phyloP scores from a whole-genome alignment of 2,113 vertebrate genomes.

The Opisthocomus hoazin region DNA sequence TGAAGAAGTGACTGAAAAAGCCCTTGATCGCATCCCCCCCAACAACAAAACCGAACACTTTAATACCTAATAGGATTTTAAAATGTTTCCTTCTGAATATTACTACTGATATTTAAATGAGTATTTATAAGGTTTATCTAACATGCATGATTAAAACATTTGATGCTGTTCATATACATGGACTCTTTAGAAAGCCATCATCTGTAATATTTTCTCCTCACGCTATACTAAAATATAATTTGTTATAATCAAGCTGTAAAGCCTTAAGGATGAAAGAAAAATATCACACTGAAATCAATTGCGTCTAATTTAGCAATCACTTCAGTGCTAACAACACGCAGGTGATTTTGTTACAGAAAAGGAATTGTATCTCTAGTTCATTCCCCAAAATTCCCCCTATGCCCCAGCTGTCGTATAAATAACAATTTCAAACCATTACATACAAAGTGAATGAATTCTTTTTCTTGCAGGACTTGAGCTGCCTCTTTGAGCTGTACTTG shows the following conservation, averaged over 20 bases:
- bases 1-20: background rate
- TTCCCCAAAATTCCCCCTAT: background rate
- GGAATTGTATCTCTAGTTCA: background rate
- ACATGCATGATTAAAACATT: background rate
- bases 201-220: background rate
- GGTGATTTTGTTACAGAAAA: background rate
- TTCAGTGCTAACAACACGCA: background rate
- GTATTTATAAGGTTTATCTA: background rate
- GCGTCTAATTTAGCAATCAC: background rate
- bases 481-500: conserved; percentile 92
- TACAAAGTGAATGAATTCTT: background rate
- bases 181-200: background rate
- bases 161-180: background rate
- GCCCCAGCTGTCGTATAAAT: background rate
- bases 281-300: background rate
- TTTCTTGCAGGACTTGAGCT: conserved; percentile 84
- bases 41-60: background rate
- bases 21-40: background rate
- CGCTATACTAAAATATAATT: background rate
- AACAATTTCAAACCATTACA: background rate
- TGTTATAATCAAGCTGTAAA: background rate
- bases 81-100: background rate
- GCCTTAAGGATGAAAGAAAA: background rate
- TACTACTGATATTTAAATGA: background rate
- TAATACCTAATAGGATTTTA: background rate